Percentiles rank a stretch among this genome's conserved stretches.
Conservation (phyloP, 2,113 vertebrate species). For the Brevimyrus niger region DNA sequence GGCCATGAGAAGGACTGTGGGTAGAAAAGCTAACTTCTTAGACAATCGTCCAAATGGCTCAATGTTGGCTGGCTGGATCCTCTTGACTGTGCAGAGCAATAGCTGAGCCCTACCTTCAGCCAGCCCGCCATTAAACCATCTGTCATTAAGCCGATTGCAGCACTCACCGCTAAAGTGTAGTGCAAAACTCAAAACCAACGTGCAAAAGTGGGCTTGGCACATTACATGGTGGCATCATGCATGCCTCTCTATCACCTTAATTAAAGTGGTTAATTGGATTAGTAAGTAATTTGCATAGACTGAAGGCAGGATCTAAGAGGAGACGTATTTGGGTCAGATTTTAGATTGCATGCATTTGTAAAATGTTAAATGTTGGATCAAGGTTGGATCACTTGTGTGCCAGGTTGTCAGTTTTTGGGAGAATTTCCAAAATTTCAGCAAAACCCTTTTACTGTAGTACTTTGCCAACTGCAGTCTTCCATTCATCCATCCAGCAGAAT, state of each 20-base stretch:
- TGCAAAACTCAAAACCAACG: background rate
- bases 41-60: background rate
- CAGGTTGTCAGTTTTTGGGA: background rate
- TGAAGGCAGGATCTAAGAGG: conserved; percentile 25
- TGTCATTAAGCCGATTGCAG: background rate
- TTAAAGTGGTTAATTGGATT: conserved; percentile 52
- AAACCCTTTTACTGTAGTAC: background rate
- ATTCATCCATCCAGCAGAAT: background rate
- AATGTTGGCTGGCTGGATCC: background rate
- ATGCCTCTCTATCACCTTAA: conserved; percentile 18
- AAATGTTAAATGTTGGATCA: background rate
- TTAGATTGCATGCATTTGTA: conserved; percentile 37
- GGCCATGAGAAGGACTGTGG: background rate
- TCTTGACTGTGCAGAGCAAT: background rate
- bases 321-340: conserved; percentile 50
- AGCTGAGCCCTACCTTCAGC: background rate
- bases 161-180: background rate
- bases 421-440: background rate
- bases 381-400: background rate
- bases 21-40: background rate
- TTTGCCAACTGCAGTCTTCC: background rate
- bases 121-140: background rate
- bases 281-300: conserved; percentile 42
- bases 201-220: background rate
- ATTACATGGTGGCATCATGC: background rate